Evolutionary conservation across 2,797 vertebrate genomes (phyloP), one percentile per base, ranked within the genome.

Genomic region (Smutsia gigantea): DNA sequence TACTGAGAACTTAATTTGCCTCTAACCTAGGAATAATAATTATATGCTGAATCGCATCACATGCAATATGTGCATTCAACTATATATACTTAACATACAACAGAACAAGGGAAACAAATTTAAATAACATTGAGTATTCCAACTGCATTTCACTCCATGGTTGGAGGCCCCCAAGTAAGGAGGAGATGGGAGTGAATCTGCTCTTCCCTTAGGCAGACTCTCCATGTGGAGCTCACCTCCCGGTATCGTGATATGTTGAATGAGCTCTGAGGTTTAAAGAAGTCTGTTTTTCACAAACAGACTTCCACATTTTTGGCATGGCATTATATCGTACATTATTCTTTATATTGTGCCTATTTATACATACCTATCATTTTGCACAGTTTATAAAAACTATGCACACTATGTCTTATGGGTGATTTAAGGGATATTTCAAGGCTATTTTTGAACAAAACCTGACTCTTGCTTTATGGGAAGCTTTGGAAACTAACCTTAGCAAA

Each of bases 11-110:
- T 9, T 42, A 82, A 83, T 82, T 79, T 87, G 57, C 74, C n/a
- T 85, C 29, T 75, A 82, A 94, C 69, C 83, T 84, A 81, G 71
- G 53, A 94, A 77, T 88, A 61, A 49, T 71, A 93, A 82, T 77
- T 57, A 55, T 7, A 37, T 17, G 68, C 31, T 57, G 55, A 85
- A 34, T 21, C 27, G 23, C 5, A 90, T 68, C 61, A n/a, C 8
- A 10, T 69, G 92, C 49, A 90, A 55, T 63, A 34, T 39, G 46
- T 75, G 87, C 63, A 68, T 68, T 82, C 66, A 81, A 29, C 66
- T 25, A 85, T n/a, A 66, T 15, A 37, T 71, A 57, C 3, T 51
- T 79, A 64, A 39, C 69, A 85, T 82, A 55, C 49, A 63, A 63
- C 63, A 83, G 74, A 84, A 83, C 34, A 86, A 79, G n/a, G 42